Conservation (phyloP, 2,888 invertebrate genomes). For the Eilema sororculum region DNA sequence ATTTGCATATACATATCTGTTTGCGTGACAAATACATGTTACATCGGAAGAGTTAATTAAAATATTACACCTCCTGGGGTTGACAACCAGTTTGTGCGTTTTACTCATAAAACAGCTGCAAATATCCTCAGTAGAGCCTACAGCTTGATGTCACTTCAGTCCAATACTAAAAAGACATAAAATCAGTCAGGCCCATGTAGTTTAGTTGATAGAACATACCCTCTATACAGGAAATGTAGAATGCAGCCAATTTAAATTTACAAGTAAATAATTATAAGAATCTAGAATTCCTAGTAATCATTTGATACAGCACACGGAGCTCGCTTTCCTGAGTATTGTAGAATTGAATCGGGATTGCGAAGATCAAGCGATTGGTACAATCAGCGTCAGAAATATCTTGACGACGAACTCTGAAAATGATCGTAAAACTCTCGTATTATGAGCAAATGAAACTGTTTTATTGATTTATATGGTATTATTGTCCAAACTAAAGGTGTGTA, state of each 20-base stretch:
- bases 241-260: not conserved
- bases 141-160: too few relatives aligned
- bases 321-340: not conserved
- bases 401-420: too few relatives aligned
- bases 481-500: too few relatives aligned
- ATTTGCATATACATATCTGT: not conserved
- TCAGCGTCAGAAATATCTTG: too few relatives aligned
- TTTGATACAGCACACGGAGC: not conserved
- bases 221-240: not conserved
- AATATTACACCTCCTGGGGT: constrained; percentile 1
- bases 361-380: not conserved
- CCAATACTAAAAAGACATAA: constrained; percentile 1
- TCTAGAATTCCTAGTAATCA: not conserved
- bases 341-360: not conserved
- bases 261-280: not conserved
- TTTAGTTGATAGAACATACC: not conserved
- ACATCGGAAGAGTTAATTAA: not conserved
- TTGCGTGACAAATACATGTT: not conserved
- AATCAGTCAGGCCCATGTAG: not conserved
- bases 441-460: too few relatives aligned
- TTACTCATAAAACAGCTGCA: not conserved
- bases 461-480: too few relatives aligned
- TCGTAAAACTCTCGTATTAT: too few relatives aligned
- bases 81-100: not conserved
- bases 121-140: not conserved